Evolutionary conservation across 2,113 vertebrate genomes (phyloP).

Genomic region (Calyptomena viridis): DNA sequence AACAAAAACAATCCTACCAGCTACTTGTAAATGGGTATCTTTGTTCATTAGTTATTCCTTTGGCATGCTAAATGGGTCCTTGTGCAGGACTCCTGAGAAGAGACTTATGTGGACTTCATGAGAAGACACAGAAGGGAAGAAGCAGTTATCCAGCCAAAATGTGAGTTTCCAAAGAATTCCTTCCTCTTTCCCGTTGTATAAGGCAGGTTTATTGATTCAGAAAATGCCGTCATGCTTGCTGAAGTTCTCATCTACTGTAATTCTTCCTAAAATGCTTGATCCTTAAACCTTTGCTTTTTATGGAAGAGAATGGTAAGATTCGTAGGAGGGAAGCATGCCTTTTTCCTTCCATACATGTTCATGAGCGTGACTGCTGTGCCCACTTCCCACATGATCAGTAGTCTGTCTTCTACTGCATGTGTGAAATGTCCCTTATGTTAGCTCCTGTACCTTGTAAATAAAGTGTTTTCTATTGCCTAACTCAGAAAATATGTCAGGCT

Average conservation of each 20-base stretch:
- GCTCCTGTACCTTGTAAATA: slow-evolving; percentile 18
- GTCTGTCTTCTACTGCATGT: slow-evolving; percentile 36
- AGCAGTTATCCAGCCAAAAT: background rate
- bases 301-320: background rate
- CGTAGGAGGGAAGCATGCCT: slow-evolving; percentile 24
- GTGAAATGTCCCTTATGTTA: slow-evolving; percentile 50
- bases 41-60: background rate
- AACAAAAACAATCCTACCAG: background rate
- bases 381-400: slow-evolving; percentile 60
- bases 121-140: background rate
- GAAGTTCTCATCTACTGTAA: background rate
- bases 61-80: background rate
- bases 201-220: background rate
- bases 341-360: background rate
- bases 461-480: slow-evolving; percentile 41
- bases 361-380: slow-evolving; percentile 25
- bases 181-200: background rate
- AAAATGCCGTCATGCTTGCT: background rate
- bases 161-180: background rate
- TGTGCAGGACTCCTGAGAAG: background rate
- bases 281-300: background rate
- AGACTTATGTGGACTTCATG: background rate
- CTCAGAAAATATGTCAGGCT: slow-evolving; percentile 49
- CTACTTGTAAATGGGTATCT: background rate
- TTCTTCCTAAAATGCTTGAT: slow-evolving; percentile 1